These are phyloP conservation scores for Gastracanthus pulcherrimus DNA, from an alignment of 2,888 invertebrate species.

Conservation along the genomic window DNA sequence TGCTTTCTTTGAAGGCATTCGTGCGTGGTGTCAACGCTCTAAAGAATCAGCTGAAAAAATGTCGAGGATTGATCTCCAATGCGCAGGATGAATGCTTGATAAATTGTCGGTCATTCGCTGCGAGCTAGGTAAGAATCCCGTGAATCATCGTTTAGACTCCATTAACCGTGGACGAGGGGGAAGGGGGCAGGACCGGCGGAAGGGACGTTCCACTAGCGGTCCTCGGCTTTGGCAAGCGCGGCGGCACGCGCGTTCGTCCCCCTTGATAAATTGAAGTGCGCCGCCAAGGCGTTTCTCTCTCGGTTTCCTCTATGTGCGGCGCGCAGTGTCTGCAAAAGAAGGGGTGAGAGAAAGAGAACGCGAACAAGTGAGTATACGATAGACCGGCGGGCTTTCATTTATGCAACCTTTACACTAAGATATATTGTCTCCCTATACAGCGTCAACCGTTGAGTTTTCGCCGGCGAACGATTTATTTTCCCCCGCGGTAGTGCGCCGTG, in stretches of 20 bases:
- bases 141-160: constrained; percentile 64
- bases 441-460: constrained; percentile 60
- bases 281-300: constrained; percentile 38
- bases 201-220: no score
- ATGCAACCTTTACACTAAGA: constrained; percentile 64
- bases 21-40: no score
- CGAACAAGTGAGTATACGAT: not conserved
- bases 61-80: constrained; percentile 5
- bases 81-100: constrained; percentile 45
- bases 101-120: constrained; percentile 56
- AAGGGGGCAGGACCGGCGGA: no score
- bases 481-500: not conserved
- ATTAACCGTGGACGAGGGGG: constrained; percentile 55
- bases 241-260: constrained; percentile 41
- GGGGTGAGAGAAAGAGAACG: not conserved
- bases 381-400: constrained; percentile 62
- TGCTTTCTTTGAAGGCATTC: no score
- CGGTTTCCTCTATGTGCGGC: not conserved
- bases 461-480: constrained; percentile 11
- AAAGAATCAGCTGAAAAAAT: no score
- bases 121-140: constrained; percentile 40
- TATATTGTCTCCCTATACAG: constrained; percentile 65
- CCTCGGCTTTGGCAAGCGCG: constrained; percentile 19
- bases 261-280: constrained; percentile 65
- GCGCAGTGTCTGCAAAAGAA: not conserved